Conservation (phyloP, 1,140 invertebrate species). For the Nasonia vitripennis region DNA sequence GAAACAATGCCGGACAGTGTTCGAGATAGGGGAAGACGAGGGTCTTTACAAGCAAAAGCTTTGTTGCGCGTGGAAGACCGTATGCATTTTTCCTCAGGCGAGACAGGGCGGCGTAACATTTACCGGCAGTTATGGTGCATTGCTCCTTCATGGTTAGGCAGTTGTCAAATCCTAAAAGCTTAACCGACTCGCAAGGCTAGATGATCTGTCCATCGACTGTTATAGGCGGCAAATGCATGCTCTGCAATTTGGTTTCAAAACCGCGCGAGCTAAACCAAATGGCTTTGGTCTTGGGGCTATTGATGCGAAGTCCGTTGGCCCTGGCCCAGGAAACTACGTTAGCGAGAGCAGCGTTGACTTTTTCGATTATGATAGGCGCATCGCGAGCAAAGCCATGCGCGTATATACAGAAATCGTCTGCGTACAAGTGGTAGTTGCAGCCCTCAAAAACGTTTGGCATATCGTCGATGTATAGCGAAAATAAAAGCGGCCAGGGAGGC, state of each 20-base stretch:
- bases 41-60: not conserved
- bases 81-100: not conserved
- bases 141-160: not conserved
- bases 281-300: not conserved
- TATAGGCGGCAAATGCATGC: not conserved
- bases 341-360: not conserved
- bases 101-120: not conserved
- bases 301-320: not conserved
- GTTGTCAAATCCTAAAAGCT: not conserved
- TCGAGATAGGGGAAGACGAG: not conserved
- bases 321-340: not conserved
- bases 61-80: not conserved
- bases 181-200: not conserved
- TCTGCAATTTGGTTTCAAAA: not conserved
- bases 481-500: not conserved
- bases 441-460: too few relatives aligned
- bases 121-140: not conserved
- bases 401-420: not conserved
- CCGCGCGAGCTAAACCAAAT: not conserved
- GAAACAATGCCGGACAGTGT: not conserved
- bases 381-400: not conserved
- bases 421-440: too few relatives aligned
- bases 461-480: not conserved
- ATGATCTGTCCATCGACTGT: not conserved
- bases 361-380: not conserved